These are phyloP conservation scores for Apistogramma diplotaenia DNA, from an alignment of 2,113 vertebrate species.

Conservation along the genomic window DNA sequence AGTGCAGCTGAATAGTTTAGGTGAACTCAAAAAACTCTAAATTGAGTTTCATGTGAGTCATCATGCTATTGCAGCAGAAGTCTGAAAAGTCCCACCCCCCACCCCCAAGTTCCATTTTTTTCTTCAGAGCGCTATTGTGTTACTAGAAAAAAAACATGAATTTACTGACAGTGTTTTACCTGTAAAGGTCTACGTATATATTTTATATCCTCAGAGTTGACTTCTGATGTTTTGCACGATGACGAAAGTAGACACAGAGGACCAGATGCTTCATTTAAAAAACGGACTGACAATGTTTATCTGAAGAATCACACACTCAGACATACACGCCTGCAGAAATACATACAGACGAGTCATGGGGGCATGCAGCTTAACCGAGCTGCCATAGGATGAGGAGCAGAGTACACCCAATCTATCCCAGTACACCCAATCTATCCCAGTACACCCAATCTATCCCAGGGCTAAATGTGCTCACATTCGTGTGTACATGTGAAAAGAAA, in stretches of 20 bases:
- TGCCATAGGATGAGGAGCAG: too few relatives aligned
- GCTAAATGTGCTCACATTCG: too few relatives aligned
- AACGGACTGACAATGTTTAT: neutral
- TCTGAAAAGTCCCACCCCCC: neutral
- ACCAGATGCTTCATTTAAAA: neutral
- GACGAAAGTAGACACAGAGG: neutral
- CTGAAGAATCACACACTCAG: neutral
- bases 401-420: too few relatives aligned
- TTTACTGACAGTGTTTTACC: neutral
- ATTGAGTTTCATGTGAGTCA: neutral
- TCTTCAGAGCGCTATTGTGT: neutral
- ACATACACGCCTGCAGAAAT: too few relatives aligned
- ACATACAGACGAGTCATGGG: too few relatives aligned
- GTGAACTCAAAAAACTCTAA: neutral
- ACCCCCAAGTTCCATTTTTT: neutral
- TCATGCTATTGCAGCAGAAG: neutral
- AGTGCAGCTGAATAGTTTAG: neutral
- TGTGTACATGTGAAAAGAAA: neutral
- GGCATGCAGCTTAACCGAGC: too few relatives aligned
- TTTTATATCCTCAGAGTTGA: neutral
- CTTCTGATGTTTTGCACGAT: neutral
- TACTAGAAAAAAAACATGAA: neutral
- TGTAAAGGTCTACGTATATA: neutral
- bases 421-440: too few relatives aligned
- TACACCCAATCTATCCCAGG: too few relatives aligned